Evolutionary conservation across 2,113 vertebrate genomes (phyloP).

Genomic region (Siniperca knerii): DNA sequence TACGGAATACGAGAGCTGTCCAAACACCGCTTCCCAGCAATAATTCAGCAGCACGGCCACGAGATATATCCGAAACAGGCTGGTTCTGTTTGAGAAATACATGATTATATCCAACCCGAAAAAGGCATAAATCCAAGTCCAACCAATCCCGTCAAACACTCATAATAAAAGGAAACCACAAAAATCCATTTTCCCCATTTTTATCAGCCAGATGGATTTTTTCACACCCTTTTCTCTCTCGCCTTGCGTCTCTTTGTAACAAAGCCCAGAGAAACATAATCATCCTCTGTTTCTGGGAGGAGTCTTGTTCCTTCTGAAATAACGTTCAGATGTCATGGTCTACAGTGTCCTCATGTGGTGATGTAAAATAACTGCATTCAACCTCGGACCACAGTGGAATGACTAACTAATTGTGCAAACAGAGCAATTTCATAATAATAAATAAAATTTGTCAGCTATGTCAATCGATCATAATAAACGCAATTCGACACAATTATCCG

Average conservation of each 20-base stretch:
- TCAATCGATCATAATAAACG: not conserved
- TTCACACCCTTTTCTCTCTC: not conserved
- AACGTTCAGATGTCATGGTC: conserved; percentile 28
- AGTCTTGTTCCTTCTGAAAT: not conserved
- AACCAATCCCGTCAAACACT: not conserved
- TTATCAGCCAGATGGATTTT: not conserved
- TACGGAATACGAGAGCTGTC: conserved; percentile 14
- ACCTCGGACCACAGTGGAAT: not conserved
- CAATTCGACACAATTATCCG: too few relatives aligned
- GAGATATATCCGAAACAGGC: conserved; percentile 9
- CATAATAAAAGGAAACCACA: too few relatives aligned
- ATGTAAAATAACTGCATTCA: not conserved
- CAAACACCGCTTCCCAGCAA: conserved; percentile 21
- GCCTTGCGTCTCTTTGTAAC: conserved; percentile 23
- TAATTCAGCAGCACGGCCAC: conserved; percentile 9
- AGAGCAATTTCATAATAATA: not conserved
- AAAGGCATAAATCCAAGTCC: not conserved
- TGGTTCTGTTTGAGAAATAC: not conserved
- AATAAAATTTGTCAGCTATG: too few relatives aligned
- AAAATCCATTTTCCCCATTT: not conserved
- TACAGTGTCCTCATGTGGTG: conserved; percentile 32
- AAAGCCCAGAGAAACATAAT: conserved; percentile 28
- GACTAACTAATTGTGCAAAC: rapidly evolving
- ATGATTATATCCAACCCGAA: not conserved
- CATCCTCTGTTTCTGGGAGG: conserved; percentile 36